These are phyloP conservation scores for Phyllostomus discolor DNA, from an alignment of 2,113 vertebrate genomes.

Conservation along the genomic window DNA sequence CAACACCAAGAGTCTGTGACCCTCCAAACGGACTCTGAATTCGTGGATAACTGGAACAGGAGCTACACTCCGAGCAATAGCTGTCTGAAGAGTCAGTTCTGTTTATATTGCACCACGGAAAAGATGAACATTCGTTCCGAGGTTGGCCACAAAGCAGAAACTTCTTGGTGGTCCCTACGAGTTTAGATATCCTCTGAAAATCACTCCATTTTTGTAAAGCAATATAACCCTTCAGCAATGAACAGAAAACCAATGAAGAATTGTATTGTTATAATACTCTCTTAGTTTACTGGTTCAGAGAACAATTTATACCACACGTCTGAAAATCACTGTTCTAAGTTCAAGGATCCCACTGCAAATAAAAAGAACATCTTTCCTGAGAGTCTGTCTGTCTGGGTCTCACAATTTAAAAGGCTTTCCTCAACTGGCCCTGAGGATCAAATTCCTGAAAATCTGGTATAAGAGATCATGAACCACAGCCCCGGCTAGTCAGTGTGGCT, in stretches of 20 bases:
- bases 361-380: neutral
- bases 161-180: neutral
- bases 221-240: neutral
- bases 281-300: neutral
- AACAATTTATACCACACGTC: neutral
- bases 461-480: neutral
- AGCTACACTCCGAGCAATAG: neutral
- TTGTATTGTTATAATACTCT: neutral
- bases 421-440: neutral
- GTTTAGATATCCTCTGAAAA: neutral
- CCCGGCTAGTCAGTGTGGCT: too few relatives aligned
- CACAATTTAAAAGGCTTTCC: neutral
- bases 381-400: neutral
- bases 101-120: neutral
- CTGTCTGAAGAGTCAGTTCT: neutral
- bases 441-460: neutral
- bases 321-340: neutral
- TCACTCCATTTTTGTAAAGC: neutral
- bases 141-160: neutral
- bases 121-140: neutral
- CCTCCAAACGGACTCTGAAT: neutral
- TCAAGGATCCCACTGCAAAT: neutral
- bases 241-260: neutral
- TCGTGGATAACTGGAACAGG: neutral
- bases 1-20: neutral